Conservation (phyloP, 2,888 invertebrate genomes). For the Opisthograptis luteolata region DNA sequence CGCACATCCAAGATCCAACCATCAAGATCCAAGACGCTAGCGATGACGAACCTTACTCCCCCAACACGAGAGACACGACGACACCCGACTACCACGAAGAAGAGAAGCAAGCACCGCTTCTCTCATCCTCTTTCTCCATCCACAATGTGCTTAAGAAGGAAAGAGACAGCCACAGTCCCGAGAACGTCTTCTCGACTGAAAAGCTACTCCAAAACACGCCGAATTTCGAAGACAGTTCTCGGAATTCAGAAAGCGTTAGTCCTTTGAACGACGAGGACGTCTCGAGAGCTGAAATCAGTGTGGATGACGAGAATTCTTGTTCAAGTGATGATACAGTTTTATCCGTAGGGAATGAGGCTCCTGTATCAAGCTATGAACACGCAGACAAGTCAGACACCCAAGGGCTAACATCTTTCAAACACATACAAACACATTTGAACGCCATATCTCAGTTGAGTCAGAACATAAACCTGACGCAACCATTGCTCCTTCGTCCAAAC, state of each 20-base stretch:
- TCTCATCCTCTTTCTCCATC: constrained; percentile 76
- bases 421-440: constrained; percentile 87
- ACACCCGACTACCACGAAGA: constrained; percentile 73
- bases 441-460: constrained; percentile 87
- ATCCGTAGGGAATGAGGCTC: constrained; percentile 91
- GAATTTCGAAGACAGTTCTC: constrained; percentile 33
- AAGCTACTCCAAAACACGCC: constrained; percentile 77
- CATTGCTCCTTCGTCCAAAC: constrained; percentile 71
- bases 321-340: constrained; percentile 92
- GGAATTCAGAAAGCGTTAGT: constrained; percentile 63
- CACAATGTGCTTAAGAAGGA: constrained; percentile 81
- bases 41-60: constrained; percentile 77
- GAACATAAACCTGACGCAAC: constrained; percentile 73
- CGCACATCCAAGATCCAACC: constrained; percentile 67
- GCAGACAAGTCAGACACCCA: constrained; percentile 55
- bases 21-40: constrained; percentile 77
- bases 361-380: constrained; percentile 69
- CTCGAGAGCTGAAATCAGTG: constrained; percentile 73
- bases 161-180: constrained; percentile 73
- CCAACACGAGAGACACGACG: constrained; percentile 70
- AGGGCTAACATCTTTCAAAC: constrained; percentile 84
- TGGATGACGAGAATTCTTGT: constrained; percentile 86
- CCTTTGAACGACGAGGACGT: constrained; percentile 70
- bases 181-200: constrained; percentile 79
- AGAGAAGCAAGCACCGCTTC: constrained; percentile 66